Conservation (phyloP, 2,888 invertebrate species). For the Adelognathus sp. region DNA sequence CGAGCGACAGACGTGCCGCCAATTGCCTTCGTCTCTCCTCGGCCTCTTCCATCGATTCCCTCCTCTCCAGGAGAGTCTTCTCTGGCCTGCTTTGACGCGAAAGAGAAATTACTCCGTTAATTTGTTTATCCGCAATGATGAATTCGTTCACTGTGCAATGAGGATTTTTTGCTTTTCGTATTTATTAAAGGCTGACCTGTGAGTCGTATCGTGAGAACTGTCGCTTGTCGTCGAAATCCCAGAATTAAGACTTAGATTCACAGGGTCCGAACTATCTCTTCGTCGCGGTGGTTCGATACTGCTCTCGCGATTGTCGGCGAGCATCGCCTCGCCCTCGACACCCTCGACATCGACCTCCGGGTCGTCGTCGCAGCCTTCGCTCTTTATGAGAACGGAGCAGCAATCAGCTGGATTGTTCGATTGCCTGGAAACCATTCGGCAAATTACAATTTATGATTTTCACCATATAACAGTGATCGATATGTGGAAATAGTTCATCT, state of each 20-base stretch:
- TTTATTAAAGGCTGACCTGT: conserved; percentile 75
- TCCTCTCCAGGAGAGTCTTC: conserved; percentile 75
- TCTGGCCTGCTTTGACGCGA: conserved; percentile 75
- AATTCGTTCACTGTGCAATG: neutral
- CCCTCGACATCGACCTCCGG: conserved; percentile 81
- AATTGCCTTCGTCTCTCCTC: conserved; percentile 78
- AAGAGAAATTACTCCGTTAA: too few species aligned
- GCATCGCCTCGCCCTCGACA: conserved; percentile 80
- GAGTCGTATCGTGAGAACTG: conserved; percentile 76
- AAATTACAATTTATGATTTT: neutral
- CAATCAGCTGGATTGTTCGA: conserved; percentile 80
- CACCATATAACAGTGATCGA: neutral
- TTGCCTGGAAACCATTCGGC: conserved; percentile 67
- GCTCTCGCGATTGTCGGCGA: conserved; percentile 77
- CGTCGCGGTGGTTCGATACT: conserved; percentile 84
- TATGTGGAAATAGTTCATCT: neutral
- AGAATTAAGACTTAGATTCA: conserved; percentile 86
- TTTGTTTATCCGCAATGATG: neutral
- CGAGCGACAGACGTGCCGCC: conserved; percentile 82
- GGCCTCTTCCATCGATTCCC: conserved; percentile 77
- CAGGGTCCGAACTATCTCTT: conserved; percentile 91
- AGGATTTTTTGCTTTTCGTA: neutral
- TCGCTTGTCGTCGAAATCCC: conserved; percentile 79
- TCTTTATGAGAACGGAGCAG: conserved; percentile 79
- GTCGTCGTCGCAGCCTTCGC: conserved; percentile 79